Base-by-base conservation (phyloP, 2,888 invertebrate genomes). In the Euzophera pinguis region DNA sequence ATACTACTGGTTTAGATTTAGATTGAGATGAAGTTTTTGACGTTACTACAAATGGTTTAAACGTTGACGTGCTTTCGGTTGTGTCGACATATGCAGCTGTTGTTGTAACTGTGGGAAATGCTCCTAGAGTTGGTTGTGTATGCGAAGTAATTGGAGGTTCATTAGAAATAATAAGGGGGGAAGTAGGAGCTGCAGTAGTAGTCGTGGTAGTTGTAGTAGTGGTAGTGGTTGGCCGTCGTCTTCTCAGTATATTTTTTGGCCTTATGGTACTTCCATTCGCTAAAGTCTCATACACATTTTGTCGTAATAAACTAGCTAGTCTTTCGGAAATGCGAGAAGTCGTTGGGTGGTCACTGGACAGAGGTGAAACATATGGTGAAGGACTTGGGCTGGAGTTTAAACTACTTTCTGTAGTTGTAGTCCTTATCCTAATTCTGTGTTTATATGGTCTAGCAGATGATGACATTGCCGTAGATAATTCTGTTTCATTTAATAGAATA, bases 171-270 rank as follows among this genome's bases (percentile, higher is more conserved):
- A 60, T 57, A 8, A 64, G 61, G 9, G 68, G 61, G 52, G 59
- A 32, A 54, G 55, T 38, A 12, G 62, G 54, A 32, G 55, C 50
- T 59, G 57, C 53, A 43, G 63, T 59, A 14, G 74, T 65, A 32
- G 69, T 60, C 48, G 71, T 66, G 7, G 73, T 70, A 29, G 75
- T 71, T 27, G 78, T 71, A 9, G 81, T 78, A 0, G 74, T 81
- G 0, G 91, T 90, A 5, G 90, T 91, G 4, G 91, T 89, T 3
- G 87, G 85, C 50, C 91, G 79, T 61, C 89, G 81, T 63, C 91
- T 71, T 60, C 67, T 75, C 3, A 74, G 62, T 53, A 73, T 73
- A 66, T 78, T 83, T 61, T 80, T 84, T 39, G 84, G 74, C 67
- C 76, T 74, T 50, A 75, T 65, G 8, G 74, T 73, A 48, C 73